Evolutionary conservation across 2,113 vertebrate species (phyloP).

Genomic region (Corythoichthys haematopterus): DNA sequence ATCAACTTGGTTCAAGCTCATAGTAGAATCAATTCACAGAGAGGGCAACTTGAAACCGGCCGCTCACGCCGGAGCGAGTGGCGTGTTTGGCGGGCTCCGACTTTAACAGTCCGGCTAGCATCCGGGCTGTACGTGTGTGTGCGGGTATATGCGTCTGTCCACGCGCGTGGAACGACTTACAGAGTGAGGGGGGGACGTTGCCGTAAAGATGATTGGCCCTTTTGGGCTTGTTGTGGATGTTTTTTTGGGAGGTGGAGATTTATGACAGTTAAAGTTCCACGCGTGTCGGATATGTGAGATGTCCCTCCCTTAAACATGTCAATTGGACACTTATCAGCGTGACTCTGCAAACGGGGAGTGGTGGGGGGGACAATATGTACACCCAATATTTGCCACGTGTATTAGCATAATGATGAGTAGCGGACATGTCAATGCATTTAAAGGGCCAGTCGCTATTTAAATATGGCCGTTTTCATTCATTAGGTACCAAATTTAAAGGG

Average conservation of each 20-base stretch:
- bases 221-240: neutral
- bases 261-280: slow-evolving; percentile 6
- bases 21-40: slow-evolving; percentile 85
- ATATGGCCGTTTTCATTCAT: neutral
- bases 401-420: neutral
- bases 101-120: slow-evolving; percentile 76
- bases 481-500: neutral
- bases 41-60: slow-evolving; percentile 81
- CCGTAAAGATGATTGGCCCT: slow-evolving; percentile 1
- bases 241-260: neutral
- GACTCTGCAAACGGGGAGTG: neutral
- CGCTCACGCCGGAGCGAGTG: slow-evolving; percentile 66
- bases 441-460: neutral
- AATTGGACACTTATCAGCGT: neutral
- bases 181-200: neutral
- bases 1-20: slow-evolving; percentile 68
- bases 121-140: slow-evolving; percentile 56
- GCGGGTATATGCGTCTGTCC: slow-evolving; percentile 1
- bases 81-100: slow-evolving; percentile 72
- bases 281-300: neutral
- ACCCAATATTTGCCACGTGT: neutral
- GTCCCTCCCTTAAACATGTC: neutral
- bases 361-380: neutral
- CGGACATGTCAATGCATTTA: neutral
- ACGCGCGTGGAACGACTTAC: slow-evolving; percentile 19